Evolutionary conservation across 2,113 vertebrate genomes (phyloP), one percentile per base, ranked within the genome.

Genomic region (Crotalus helleri): DNA sequence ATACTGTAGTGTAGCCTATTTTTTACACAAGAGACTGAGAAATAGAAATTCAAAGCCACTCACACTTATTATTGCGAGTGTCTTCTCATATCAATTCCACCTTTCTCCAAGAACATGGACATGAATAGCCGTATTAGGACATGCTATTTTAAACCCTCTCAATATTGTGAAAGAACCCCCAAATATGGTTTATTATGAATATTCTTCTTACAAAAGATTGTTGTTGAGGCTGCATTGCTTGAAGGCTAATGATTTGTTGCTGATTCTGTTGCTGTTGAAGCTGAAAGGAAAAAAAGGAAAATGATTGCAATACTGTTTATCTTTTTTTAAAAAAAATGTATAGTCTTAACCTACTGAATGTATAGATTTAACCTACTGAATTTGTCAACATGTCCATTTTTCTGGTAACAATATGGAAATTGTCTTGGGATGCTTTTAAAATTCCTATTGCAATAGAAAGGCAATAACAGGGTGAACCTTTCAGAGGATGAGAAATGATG

Each of bases 181-280:
- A 53, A 57, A 81, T 29, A 69, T 87, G 26, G 13, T 54, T 24
- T 53, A 44, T 90, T 21, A 0, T 61, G 2, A 1, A 57, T 3
- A 0, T 5, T 81, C 74, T 24, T 49, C 97, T 97, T 97, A 98
- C 98, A 97, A 98, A 91, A 10, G 97, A 81, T 81, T 81, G 96
- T 94, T 98, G 98, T 93, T 97, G 98, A 0, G 97, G 91, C 58
- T 97, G 97, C 96, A 97, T 54, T 4, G 97, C 94, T 94, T 98
- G 98, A 81, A 98, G 96, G 88, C 97, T 96, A 1, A 98, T 96
- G 0, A 92, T 53, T 92, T 93, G 96, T 91, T 96, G 97, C 91
- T 92, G 95, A 46, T 96, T 96, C 13, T 90, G 94, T 64, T 96
- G 97, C 74, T 96, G 94, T 55, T 96, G 64, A 89, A 93, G 96